Base-by-base conservation (phyloP, 2,888 invertebrate genomes). In the Lampropteryx suffumata region DNA sequence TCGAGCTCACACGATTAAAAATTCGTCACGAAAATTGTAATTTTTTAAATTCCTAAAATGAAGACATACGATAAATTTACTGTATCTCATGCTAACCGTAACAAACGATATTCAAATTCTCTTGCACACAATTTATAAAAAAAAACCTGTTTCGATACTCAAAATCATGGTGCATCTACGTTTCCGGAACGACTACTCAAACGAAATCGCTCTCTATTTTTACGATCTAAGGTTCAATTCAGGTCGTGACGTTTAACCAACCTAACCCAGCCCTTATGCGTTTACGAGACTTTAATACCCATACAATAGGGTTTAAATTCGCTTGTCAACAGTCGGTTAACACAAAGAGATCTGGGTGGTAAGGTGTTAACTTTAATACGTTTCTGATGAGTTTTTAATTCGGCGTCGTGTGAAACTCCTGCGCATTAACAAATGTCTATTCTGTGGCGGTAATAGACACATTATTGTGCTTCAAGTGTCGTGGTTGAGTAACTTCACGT, bases 341-440 rank as follows among this genome's bases (percentile, higher is more conserved):
- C 48, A 58, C 57, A 62, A 62, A 65, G 59, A 51, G 41, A 45
- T 50, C 61, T 71, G 68, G 82, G 83, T 79, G 82, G 82, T 59
- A 73, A 75, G 76, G 82, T 78, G 80, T 82, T 75, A 71, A 71
- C 43, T 75, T 70, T 88, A 89, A 89, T 88, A 84, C 72, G 79
- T 84, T 87, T 84, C 70, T 88, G 87, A 89, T 84, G 87, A 69
- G 73, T 82, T 87, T 89, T 86, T 89, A 88, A 89, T 89, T 82
- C 78, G 69, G 74, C 67, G 74, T 75, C 84, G 85, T 86, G 88
- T 86, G 87, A 89, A 52, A 81, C 82, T 82, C 82, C 70, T 74
- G 80, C 82, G 82, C 82, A 80, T 65, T 78, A 79, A 85, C 82
- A 80, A 29, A 11, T 9, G 6, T 13, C 1, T 47, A 34, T 33